Percentiles rank a stretch among this genome's conserved stretches.
Conservation (phyloP, 2,113 vertebrate species). For the Copsychus sechellarum region DNA sequence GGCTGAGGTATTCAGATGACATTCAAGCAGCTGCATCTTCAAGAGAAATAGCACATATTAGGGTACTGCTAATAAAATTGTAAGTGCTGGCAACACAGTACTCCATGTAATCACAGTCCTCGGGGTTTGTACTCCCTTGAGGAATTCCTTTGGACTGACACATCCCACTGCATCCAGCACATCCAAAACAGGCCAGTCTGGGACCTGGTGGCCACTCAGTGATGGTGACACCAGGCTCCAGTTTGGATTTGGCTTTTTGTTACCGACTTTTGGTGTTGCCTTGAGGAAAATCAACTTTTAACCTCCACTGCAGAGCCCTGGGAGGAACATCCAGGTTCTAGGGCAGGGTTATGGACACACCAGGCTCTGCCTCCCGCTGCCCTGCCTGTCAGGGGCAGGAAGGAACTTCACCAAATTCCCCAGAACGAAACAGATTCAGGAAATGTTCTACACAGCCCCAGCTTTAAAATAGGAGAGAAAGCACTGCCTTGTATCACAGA, state of each 20-base stretch:
- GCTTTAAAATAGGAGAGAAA: not conserved
- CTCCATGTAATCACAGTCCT: conserved; percentile 34
- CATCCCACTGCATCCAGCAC: not conserved
- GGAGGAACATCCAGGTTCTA: not conserved
- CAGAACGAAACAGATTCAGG: not conserved
- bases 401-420: not conserved
- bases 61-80: conserved; percentile 45
- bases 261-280: accelerated
- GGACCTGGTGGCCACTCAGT: not conserved
- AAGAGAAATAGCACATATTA: conserved; percentile 55
- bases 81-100: conserved; percentile 17
- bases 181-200: not conserved
- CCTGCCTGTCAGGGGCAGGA: not conserved
- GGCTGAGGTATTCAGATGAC: conserved; percentile 66
- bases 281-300: not conserved
- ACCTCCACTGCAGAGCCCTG: not conserved
- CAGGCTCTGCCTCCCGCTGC: accelerated
- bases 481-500: not conserved
- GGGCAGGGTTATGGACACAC: not conserved
- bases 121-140: not conserved
- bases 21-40: conserved; percentile 67
- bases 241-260: not conserved
- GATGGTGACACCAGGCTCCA: not conserved
- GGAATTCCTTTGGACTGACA: not conserved
- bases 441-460: not conserved